Evolutionary conservation across 2,797 vertebrate genomes (phyloP), one percentile per base, ranked within the genome.

Genomic region (Falco peregrinus): DNA sequence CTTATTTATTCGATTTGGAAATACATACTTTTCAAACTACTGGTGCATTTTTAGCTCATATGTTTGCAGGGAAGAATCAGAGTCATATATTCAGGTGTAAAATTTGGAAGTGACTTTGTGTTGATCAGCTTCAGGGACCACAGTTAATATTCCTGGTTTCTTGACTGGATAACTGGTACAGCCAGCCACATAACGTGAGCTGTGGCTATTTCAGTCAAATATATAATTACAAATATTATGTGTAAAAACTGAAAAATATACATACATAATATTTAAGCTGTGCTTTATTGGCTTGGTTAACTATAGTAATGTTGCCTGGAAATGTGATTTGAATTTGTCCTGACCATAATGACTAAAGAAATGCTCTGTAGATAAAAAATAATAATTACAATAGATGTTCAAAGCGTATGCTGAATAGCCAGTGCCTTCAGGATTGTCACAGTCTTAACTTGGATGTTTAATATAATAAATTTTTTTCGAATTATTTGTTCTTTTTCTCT

Each of bases 41-140:
- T 31, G 13, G 14, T 80, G 53, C 60, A 77, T 87, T 93, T 96
- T 96, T 97, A 93, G 95, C 64, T 68, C 15, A 4, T 75, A 20
- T 60, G 26, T 92, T 93, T 92, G 68, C 68, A 89, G 70, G 60
- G 85, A 89, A 92, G 71, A 63, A 50, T 84, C 61, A 57, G 43
- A 84, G 43, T 51, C 35, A 37, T 50, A 29, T 65, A 48, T 57
- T 88, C 65, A 85, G 81, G 54, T 84, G 43, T 47, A 93, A 90
- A 37, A 81, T 61, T 60, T 95, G 90, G 83, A 88, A 68, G n/a
- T 25, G 41, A 60, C 25, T 86, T 71, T 45, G 22, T 87, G 83
- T 37, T 89, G 71, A 77, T 89, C 19, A 92, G 48, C 39, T 90
- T 33, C n/a, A 79, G 51, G 45, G n/a, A 31, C 54, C 74, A 63